Base-by-base conservation (phyloP, 2,797 vertebrate species). In the Enteromius paludinosus region DNA sequence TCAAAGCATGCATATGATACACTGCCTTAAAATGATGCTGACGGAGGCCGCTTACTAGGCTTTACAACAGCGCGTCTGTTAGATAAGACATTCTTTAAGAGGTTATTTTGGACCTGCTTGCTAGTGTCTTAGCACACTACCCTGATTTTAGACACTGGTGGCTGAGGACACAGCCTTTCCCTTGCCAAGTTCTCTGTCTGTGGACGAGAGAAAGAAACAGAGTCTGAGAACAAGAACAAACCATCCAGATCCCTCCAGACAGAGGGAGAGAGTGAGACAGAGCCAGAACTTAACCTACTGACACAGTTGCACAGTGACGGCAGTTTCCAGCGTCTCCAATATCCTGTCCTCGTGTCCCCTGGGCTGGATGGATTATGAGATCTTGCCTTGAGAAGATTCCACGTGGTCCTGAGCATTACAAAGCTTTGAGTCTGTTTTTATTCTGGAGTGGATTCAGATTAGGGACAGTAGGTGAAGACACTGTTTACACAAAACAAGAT, bases 271-370 rank as follows among this genome's bases (percentile, higher is more conserved):
- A 74, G 79, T 54, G 47, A 78, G 35, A 77, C 17, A 52, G 49
- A 77, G 69, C 33, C 72, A 83, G 84, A 87, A 89, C 81, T 91
- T 94, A 91, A 92, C 92, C 92, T 72, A 91, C 90, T 93, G 92
- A 93, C 91, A 91, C 90, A 93, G 90, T 91, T 90, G 87, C 87
- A 88, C 89, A 90, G 85, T 86, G 87, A 86, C 84, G 82, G 89
- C 89, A 91, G 83, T 91, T 94, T 91, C 94, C 90, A 45, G 28
- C 11, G 64, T 74, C 81, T 87, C 86, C 89, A 81, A 90, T 89
- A 5, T 88, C 85, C 85, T 79, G 82, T 83, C 75, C 76, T 84
- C 14, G 74, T 84, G 11, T 52, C 62, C 45, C 80, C 72, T 76
- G 38, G 72, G 69, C 72, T 15, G 59, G n/a, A 45, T 72, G 80